These are phyloP conservation scores for Drosophila helvetica DNA, from an alignment of 2,888 invertebrate species.

Conservation along the genomic window DNA sequence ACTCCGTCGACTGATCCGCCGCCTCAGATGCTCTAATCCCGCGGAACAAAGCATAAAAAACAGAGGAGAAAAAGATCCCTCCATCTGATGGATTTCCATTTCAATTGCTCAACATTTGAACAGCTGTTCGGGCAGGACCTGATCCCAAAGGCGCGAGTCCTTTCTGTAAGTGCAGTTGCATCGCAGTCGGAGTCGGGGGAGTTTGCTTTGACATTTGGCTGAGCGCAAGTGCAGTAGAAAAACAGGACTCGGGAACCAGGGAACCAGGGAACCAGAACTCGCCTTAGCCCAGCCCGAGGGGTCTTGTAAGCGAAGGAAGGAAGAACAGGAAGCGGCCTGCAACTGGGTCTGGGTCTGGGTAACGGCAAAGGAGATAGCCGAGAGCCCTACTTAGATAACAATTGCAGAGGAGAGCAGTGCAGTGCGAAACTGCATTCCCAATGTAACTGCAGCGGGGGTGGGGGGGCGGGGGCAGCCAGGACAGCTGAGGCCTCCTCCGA, in stretches of 20 bases:
- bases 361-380: slow-evolving; percentile 61
- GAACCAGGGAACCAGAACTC: slow-evolving; percentile 1
- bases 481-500: slow-evolving; percentile 45
- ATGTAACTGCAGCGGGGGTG: slow-evolving; percentile 38
- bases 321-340: slow-evolving; percentile 50
- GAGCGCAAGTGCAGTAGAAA: slow-evolving; percentile 27
- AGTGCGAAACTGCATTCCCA: slow-evolving; percentile 45
- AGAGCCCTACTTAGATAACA: slow-evolving; percentile 77
- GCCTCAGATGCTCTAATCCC: slow-evolving; percentile 19
- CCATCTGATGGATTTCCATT: background rate
- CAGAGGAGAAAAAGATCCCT: background rate
- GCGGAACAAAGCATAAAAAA: background rate
- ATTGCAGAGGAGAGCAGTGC: slow-evolving; percentile 30
- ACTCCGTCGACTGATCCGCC: slow-evolving; percentile 6
- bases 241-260: slow-evolving; percentile 20
- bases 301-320: slow-evolving; percentile 51
- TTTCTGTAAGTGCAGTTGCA: slow-evolving; percentile 50
- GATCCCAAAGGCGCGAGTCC: slow-evolving; percentile 17
- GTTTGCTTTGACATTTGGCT: slow-evolving; percentile 37
- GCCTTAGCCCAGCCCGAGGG: slow-evolving; percentile 35
- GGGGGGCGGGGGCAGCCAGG: slow-evolving; percentile 5
- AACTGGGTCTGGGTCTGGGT: slow-evolving; percentile 28
- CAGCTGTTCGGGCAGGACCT: slow-evolving; percentile 38
- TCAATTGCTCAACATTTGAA: slow-evolving; percentile 45
- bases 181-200: slow-evolving; percentile 24